Evolutionary conservation across 2,888 invertebrate species (phyloP).

Genomic region (Schrankia costaestrigalis): DNA sequence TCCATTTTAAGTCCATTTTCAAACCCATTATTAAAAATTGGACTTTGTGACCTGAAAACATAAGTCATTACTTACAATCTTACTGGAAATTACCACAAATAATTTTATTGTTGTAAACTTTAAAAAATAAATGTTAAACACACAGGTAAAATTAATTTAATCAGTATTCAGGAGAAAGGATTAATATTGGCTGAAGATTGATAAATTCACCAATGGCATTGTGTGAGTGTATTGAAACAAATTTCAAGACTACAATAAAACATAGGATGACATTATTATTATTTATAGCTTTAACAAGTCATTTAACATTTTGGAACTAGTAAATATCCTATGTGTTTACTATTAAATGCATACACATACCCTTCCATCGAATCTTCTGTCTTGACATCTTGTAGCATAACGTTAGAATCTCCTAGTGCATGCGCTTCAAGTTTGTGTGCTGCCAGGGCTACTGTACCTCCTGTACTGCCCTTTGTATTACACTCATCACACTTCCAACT

Average conservation of each 20-base stretch:
- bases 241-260: too few relatives aligned
- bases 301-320: too few relatives aligned
- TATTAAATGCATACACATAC: constrained; percentile 26
- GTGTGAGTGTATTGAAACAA: too few relatives aligned
- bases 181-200: not conserved
- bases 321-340: constrained; percentile 1
- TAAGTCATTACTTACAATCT: not conserved
- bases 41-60: constrained; percentile 49
- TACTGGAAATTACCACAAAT: too few relatives aligned
- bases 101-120: too few relatives aligned
- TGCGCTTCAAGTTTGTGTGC: constrained; percentile 53
- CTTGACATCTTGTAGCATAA: constrained; percentile 39
- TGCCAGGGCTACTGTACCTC: constrained; percentile 42
- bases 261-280: too few relatives aligned
- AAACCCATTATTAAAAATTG: constrained; percentile 44
- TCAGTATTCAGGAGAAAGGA: too few relatives aligned
- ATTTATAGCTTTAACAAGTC: too few relatives aligned
- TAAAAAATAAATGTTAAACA: too few relatives aligned
- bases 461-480: constrained; percentile 35
- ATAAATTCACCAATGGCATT: too few relatives aligned
- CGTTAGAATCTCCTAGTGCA: constrained; percentile 21
- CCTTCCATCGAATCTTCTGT: constrained; percentile 46
- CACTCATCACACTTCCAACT: constrained; percentile 63
- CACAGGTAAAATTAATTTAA: too few relatives aligned
- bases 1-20: constrained; percentile 41